Base-by-base conservation (phyloP, 2,888 invertebrate genomes). In the Cheilosia vernalis region DNA sequence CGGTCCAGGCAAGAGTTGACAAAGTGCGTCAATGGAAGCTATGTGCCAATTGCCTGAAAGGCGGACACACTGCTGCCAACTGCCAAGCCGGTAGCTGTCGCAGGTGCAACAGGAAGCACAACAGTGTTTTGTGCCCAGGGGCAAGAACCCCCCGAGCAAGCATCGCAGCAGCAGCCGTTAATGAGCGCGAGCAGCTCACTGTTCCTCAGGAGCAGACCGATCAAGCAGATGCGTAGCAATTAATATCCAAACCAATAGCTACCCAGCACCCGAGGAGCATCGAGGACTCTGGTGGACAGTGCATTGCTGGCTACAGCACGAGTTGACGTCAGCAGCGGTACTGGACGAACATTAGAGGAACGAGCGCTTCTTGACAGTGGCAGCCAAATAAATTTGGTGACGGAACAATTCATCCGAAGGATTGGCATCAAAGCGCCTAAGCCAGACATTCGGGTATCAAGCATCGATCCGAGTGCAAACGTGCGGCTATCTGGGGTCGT, bases 301-400 rank as follows among this genome's bases (percentile, higher is more conserved):
- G 19, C 66, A 53, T 24, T 40, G 24, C 6, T 66, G 9, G 66
- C 53, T 2, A 66, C 53, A n/a, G 53, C 40, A 24, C 17, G 24
- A 13, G 21, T 53, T 5, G 17, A 21, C 4, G 40, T 42, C n/a
- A 40, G 2, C 5, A 19, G 17, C 4, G 55, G 53, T 17, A n/a
- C 53, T 10, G 55, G 24, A 24, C 40, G n/a, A 10, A 53, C 53
- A 10, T 6, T 42, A 4, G 10, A n/a, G 17, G 24, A n/a, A 13
- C n/a, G 53, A 21, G 64, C 64, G n/a, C 33, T 66, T 17, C 64
- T 66, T 3, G 40, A 66, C 53, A 66, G 51, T 9, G 53, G 64
- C 3, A 53, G 53, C 15, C 40, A 66, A 19, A 37, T 66, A 27
- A 66, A 66, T 4, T 4, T 51, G 4, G 27, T 40, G 2, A 66